A percentile compares a stretch with the other conserved stretches of the same genome.
phyloP scores from a whole-genome alignment of 2,888 invertebrate species.

The Pediacus dermestoides region DNA sequence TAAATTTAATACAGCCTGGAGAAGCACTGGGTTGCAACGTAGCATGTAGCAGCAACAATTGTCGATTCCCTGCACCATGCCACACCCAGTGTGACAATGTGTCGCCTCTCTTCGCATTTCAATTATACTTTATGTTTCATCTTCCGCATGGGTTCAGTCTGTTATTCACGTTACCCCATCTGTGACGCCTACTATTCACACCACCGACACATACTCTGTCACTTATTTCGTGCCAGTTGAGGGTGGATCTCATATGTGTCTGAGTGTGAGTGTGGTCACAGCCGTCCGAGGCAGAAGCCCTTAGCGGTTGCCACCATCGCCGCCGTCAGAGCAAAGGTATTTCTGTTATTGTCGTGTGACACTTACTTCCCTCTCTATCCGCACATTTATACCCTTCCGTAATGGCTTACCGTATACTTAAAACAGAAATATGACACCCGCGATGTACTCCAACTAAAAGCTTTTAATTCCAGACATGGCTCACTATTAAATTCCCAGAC shows the following conservation, averaged over 20 bases:
- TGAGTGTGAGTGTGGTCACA: constrained; percentile 2
- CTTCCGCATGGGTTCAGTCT: constrained; percentile 42
- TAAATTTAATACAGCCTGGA: constrained; percentile 7
- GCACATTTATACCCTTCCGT: background rate
- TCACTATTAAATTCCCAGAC: constrained; percentile 2
- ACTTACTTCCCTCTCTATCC: background rate
- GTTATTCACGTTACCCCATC: constrained; percentile 39
- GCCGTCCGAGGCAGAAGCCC: constrained; percentile 12
- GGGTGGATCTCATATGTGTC: constrained; percentile 4
- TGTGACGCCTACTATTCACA: constrained; percentile 36
- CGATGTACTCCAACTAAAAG: constrained; percentile 8
- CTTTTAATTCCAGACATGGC: constrained; percentile 9
- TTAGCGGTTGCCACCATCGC: constrained; percentile 8
- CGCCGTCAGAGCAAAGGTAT: constrained; percentile 7
- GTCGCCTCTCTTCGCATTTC: constrained; percentile 41
- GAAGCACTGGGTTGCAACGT: constrained; percentile 8
- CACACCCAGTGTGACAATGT: constrained; percentile 28
- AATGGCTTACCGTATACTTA: constrained; percentile 9
- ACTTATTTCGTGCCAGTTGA: too few relatives aligned
- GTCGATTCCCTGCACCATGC: constrained; percentile 23
- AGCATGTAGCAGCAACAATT: constrained; percentile 26
- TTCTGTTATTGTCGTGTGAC: constrained; percentile 10
- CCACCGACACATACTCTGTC: constrained; percentile 22
- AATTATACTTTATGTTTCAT: constrained; percentile 46
- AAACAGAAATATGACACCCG: constrained; percentile 9